Conservation (phyloP, 2,113 vertebrate genomes). For the Desmodus rotundus region DNA sequence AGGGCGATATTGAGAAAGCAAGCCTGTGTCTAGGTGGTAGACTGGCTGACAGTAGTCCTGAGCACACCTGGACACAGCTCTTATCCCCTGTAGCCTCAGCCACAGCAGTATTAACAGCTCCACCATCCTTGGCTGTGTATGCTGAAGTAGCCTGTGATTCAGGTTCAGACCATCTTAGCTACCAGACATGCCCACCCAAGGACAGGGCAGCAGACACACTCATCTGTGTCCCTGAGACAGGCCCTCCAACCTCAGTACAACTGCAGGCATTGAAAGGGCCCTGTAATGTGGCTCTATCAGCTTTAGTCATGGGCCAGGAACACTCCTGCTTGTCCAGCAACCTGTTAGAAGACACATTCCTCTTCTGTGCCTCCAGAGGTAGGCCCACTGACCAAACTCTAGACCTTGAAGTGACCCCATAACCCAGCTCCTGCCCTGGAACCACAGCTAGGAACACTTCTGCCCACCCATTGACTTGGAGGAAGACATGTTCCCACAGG, state of each 20-base stretch:
- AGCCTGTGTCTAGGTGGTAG: not conserved
- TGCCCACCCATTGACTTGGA: not conserved
- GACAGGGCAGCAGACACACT: not conserved
- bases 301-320: not conserved
- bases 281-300: not conserved
- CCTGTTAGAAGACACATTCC: not conserved
- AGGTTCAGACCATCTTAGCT: not conserved
- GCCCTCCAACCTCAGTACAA: not conserved
- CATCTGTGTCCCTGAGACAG: not conserved
- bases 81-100: not conserved
- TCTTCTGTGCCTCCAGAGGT: not conserved
- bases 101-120: not conserved
- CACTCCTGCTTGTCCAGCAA: not conserved
- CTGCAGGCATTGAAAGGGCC: not conserved
- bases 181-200: not conserved
- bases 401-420: not conserved
- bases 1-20: not conserved
- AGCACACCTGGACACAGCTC: not conserved
- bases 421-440: not conserved
- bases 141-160: not conserved
- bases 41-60: not conserved
- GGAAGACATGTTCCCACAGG: not conserved
- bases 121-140: not conserved
- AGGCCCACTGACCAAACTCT: not conserved
- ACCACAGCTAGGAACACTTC: not conserved